Evolutionary conservation across 2,888 invertebrate species (phyloP).

Genomic region (Gymnocheta viridis): DNA sequence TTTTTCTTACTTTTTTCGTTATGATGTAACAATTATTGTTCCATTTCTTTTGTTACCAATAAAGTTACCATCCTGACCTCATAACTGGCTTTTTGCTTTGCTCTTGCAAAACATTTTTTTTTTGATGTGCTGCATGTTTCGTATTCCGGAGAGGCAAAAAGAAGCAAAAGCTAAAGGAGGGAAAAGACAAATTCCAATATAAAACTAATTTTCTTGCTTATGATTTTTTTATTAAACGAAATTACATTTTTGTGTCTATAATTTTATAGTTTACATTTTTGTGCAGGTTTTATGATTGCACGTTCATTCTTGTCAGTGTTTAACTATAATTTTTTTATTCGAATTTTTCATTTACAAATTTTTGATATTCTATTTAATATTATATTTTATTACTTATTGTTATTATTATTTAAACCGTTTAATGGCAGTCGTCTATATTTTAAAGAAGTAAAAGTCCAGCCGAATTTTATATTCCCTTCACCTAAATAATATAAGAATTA

Average conservation of each 20-base stretch:
- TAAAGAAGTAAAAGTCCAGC: too few relatives aligned
- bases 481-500: too few relatives aligned
- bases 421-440: too few relatives aligned
- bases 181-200: conserved; percentile 14
- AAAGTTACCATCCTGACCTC: conserved; percentile 39
- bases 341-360: neutral
- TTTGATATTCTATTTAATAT: too few relatives aligned
- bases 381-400: too few relatives aligned
- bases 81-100: neutral
- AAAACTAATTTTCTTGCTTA: conserved; percentile 47
- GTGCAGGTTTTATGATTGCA: too few relatives aligned
- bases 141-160: neutral
- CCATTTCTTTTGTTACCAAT: conserved; percentile 21
- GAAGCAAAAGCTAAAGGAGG: neutral
- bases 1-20: neutral
- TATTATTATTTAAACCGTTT: too few relatives aligned
- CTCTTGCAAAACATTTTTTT: neutral
- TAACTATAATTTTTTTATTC: neutral
- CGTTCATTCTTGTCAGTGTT: neutral
- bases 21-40: conserved; percentile 14
- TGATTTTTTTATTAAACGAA: conserved; percentile 27
- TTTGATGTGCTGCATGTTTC: neutral
- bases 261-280: conserved; percentile 6
- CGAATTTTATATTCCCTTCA: too few relatives aligned
- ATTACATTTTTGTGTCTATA: conserved; percentile 29